Conservation (phyloP, 2,113 vertebrate genomes). For the Ceyx cyanopectus region DNA sequence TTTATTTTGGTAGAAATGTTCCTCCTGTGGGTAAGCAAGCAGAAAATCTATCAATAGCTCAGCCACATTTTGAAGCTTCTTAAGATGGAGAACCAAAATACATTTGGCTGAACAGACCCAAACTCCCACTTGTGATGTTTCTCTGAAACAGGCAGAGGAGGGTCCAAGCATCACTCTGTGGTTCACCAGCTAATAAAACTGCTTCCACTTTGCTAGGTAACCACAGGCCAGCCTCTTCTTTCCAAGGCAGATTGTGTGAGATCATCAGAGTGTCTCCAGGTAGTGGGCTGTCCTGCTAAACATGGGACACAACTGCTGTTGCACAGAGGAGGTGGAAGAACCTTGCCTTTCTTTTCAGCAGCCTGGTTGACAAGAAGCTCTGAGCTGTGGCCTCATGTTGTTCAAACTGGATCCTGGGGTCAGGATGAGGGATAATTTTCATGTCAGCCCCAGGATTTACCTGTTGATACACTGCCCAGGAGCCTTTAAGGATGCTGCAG, state of each 20-base stretch:
- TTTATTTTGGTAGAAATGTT: not conserved
- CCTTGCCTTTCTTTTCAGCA: not conserved
- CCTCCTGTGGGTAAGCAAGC: not conserved
- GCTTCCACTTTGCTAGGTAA: not conserved
- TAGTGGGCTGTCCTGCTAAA: not conserved
- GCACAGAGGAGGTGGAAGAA: not conserved
- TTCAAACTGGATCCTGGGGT: not conserved
- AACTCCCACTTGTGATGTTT: not conserved
- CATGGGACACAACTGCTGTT: not conserved
- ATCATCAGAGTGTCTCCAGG: not conserved
- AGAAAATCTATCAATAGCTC: not conserved
- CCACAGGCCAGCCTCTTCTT: not conserved
- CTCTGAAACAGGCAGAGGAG: not conserved
- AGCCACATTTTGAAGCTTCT: not conserved
- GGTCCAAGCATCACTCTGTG: not conserved
- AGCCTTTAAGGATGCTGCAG: not conserved
- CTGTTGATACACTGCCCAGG: not conserved
- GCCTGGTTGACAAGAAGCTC: not conserved
- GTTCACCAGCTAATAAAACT: not conserved
- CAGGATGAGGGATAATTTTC: not conserved
- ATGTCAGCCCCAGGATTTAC: not conserved
- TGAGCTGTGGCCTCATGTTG: not conserved
- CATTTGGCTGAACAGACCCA: not conserved
- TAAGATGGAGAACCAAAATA: not conserved
- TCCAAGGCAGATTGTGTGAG: not conserved